Evolutionary conservation across 2,888 invertebrate genomes (phyloP).

Genomic region (Rhogogaster chlorosoma): DNA sequence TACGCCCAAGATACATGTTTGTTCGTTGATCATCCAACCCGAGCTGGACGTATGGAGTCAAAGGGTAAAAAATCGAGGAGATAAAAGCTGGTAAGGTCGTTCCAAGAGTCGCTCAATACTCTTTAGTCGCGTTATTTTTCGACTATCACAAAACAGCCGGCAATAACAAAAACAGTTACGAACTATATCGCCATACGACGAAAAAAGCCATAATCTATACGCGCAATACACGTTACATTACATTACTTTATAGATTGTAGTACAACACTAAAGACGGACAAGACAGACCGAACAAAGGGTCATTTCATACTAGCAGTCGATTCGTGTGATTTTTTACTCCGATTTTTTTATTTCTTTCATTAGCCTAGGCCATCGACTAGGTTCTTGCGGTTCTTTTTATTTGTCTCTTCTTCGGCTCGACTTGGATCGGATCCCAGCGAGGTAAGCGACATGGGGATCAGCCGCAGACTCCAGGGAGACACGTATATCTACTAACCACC

Average conservation of each 20-base stretch:
- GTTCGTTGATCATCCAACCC: background rate
- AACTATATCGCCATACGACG: background rate
- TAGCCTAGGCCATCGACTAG: slow-evolving; percentile 23
- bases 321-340: background rate
- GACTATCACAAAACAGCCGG: background rate
- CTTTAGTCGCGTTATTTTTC: background rate
- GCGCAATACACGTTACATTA: background rate
- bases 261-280: background rate
- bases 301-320: background rate
- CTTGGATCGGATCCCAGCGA: slow-evolving; percentile 17
- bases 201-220: background rate
- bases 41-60: slow-evolving; percentile 33
- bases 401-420: slow-evolving; percentile 5
- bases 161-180: background rate
- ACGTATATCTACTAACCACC: slow-evolving; percentile 47
- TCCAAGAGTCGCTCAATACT: background rate
- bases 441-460: background rate
- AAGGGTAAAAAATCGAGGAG: slow-evolving; percentile 52
- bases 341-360: slow-evolving; percentile 8
- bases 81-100: slow-evolving; percentile 38
- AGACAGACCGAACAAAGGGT: background rate
- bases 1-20: background rate
- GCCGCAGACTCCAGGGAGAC: slow-evolving; percentile 35
- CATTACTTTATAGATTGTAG: background rate
- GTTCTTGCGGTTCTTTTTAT: background rate